Percentiles rank a stretch among this genome's conserved stretches.
Evolutionary conservation across 2,113 vertebrate genomes (phyloP).

Genomic region (Centropus bengalensis): DNA sequence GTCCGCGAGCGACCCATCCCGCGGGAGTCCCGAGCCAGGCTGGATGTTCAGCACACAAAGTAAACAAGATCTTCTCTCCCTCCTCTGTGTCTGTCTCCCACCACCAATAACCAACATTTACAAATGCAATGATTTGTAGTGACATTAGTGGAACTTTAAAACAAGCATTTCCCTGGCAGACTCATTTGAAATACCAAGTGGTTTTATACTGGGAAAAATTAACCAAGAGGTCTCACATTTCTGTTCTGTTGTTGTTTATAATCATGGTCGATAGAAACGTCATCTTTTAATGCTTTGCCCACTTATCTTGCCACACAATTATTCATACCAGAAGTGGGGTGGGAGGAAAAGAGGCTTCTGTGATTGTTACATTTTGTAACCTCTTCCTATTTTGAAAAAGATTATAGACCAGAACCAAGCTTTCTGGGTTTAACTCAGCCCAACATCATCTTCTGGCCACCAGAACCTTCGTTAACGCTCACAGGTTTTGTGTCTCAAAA

Average conservation of each 20-base stretch:
- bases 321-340: slow-evolving; percentile 29
- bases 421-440: background rate
- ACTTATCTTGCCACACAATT: slow-evolving; percentile 37
- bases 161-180: background rate
- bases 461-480: background rate
- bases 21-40: background rate
- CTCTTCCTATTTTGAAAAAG: background rate
- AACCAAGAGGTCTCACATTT: slow-evolving; percentile 22
- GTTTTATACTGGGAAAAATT: slow-evolving; percentile 50
- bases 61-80: background rate
- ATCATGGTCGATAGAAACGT: background rate
- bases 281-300: slow-evolving; percentile 42
- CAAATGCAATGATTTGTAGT: background rate
- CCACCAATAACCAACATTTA: background rate
- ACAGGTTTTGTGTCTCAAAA: background rate
- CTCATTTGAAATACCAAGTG: slow-evolving; percentile 11
- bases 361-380: slow-evolving; percentile 1
- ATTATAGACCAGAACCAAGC: background rate
- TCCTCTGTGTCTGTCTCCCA: background rate
- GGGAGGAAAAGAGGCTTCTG: background rate
- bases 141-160: background rate
- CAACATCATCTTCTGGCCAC: background rate
- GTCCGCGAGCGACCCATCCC: background rate
- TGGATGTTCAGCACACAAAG: background rate
- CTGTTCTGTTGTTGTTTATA: slow-evolving; percentile 54